Conservation (phyloP, 2,888 invertebrate species). For the Sialis fuliginosa region DNA sequence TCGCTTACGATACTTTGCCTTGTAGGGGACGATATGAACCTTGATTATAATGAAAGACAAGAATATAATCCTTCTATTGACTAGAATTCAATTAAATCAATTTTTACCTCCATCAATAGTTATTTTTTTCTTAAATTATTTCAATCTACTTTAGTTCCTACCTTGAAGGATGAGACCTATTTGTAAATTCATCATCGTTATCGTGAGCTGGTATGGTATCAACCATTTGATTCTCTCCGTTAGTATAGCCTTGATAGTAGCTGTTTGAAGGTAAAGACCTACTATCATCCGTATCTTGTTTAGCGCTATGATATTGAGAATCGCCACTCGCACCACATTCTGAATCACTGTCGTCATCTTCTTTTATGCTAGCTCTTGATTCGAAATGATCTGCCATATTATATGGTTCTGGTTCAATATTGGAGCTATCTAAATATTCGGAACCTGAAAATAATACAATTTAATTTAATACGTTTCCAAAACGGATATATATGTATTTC, state of each 20-base stretch:
- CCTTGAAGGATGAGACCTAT: conserved; percentile 20
- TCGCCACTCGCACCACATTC: conserved; percentile 18
- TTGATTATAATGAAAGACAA: too few relatives aligned
- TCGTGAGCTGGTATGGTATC: conserved; percentile 27
- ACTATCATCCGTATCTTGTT: conserved; percentile 12
- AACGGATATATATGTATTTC: not conserved
- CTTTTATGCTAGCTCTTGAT: conserved; percentile 22
- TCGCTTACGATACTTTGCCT: too few relatives aligned
- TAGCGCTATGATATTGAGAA: conserved; percentile 10
- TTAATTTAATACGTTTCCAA: not conserved
- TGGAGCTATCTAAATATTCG: conserved; percentile 34
- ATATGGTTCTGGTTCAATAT: conserved; percentile 30
- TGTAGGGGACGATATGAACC: not conserved
- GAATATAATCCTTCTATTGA: too few relatives aligned
- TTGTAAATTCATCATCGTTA: conserved; percentile 22
- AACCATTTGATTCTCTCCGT: conserved; percentile 20
- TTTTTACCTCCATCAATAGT: too few relatives aligned
- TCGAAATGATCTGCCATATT: conserved; percentile 24
- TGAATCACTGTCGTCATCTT: conserved; percentile 41
- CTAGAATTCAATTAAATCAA: too few relatives aligned
- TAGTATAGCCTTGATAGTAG: conserved; percentile 12
- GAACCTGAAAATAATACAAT: conserved; percentile 16
- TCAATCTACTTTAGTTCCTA: conserved; percentile 11
- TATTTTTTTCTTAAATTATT: too few relatives aligned
- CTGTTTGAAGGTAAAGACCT: conserved; percentile 16